phyloP scores from a whole-genome alignment of 2,797 vertebrate genomes.

The Rhincodon typus region DNA sequence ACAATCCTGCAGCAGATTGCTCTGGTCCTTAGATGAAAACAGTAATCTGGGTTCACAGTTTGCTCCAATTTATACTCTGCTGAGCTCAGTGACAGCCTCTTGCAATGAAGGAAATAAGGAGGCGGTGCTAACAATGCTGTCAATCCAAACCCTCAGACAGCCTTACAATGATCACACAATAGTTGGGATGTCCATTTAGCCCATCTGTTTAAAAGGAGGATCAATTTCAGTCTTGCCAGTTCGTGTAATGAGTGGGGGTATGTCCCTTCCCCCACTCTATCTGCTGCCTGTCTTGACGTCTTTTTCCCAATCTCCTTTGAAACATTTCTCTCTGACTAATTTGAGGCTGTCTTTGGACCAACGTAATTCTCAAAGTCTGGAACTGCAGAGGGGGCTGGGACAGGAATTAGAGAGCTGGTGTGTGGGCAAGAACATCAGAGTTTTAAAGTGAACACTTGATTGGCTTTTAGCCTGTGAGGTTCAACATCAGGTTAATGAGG shows the following conservation, averaged over 20 bases:
- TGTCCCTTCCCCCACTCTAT: not conserved
- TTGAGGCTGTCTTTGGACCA: not conserved
- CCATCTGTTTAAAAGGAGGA: not conserved
- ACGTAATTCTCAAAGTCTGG: not conserved
- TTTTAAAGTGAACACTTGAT: not conserved
- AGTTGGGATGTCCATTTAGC: not conserved
- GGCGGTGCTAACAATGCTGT: not conserved
- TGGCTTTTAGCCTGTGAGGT: not conserved
- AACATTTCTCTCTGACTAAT: no score
- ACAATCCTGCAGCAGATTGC: not conserved
- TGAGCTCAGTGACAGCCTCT: not conserved
- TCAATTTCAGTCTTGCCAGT: not conserved
- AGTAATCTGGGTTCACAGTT: not conserved
- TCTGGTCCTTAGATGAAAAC: not conserved
- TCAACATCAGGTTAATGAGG: not conserved
- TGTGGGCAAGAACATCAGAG: not conserved
- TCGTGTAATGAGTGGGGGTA: not conserved
- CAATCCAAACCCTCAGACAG: not conserved
- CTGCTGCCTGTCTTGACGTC: not conserved
- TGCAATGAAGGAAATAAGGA: not conserved
- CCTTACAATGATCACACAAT: no score
- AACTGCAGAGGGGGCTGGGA: not conserved
- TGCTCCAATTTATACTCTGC: slow-evolving; percentile 5
- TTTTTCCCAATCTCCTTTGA: not conserved
- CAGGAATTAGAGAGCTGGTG: not conserved